A percentile compares a stretch with the other conserved stretches of the same genome.
These are phyloP conservation scores for Chromobotia macracanthus DNA, from an alignment of 2,797 vertebrate species.

Conservation along the genomic window DNA sequence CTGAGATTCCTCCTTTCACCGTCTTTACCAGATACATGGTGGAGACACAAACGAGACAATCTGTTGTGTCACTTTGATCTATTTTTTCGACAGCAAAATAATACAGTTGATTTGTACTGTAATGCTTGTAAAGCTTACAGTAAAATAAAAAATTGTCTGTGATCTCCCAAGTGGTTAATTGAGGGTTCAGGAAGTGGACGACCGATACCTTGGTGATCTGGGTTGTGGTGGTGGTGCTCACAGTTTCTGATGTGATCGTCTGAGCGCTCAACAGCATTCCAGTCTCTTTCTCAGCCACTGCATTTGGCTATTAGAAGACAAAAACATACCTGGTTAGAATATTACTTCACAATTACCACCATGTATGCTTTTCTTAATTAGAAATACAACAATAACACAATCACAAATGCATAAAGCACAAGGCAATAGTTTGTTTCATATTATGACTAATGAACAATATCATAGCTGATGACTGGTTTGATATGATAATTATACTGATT, in stretches of 20 bases:
- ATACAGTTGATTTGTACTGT: background rate
- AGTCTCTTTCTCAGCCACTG: conserved; percentile 83
- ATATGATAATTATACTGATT: background rate
- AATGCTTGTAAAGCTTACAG: background rate
- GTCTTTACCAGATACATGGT: conserved; percentile 75
- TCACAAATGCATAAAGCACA: too few relatives aligned
- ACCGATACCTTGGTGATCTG: conserved; percentile 94
- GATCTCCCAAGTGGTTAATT: background rate
- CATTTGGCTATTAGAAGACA: conserved; percentile 78
- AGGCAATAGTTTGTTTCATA: too few relatives aligned
- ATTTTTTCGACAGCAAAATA: background rate
- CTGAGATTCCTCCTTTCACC: conserved; percentile 97
- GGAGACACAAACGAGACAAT: background rate
- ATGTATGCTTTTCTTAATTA: background rate
- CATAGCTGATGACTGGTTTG: background rate
- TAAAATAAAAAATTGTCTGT: too few relatives aligned
- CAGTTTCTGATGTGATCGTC: conserved; percentile 97
- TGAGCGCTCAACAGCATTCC: conserved; percentile 93
- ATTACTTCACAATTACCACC: background rate
- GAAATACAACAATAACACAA: background rate
- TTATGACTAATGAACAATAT: background rate
- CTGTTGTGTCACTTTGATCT: too few relatives aligned
- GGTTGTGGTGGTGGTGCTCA: conserved; percentile 97
- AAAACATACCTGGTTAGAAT: conserved; percentile 1
- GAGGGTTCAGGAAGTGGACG: background rate